Base-by-base conservation (phyloP, 2,113 vertebrate species). In the Clinocottus analis region DNA sequence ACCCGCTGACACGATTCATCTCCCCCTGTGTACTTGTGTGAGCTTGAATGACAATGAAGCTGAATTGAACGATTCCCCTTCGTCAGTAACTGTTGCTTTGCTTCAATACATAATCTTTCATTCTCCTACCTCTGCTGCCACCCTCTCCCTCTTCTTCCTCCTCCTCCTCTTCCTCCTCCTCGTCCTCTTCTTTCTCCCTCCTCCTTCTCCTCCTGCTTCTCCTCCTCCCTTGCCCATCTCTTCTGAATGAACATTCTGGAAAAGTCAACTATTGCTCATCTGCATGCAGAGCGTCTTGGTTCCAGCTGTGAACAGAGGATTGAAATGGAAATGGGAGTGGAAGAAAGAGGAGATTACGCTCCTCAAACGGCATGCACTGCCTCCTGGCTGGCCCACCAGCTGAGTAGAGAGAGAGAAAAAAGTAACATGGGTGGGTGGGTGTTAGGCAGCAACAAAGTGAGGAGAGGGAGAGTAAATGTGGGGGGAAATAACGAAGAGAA, bases 271-370 rank as follows among this genome's bases (percentile, higher is more conserved):
- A 69, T 21, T 53, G 72, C 84, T 94, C 87, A 93, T 94, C 92
- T 91, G 75, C 84, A 94, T 93, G 92, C 91, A 77, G 74, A 87
- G 84, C 56, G 64, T 69, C 77, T 74, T 62, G 69, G 84, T 79
- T 94, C 92, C 93, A 94, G 90, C 94, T 94, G 94, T 91, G 92
- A 92, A 84, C 65, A n/a, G 72, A 75, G 86, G 87, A 94, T 92
- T 94, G 88, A 95, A 94, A 94, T 94, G 94, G 91, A 93, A 95
- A 94, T 94, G 60, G 84, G 77, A 87, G 79, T 73, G 55, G 77
- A 59, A 74, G 62, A 82, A 85, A 80, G 79, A 87, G 80, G 73
- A 89, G 87, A 93, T 93, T 89, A 92, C 27, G 19, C 80, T 87
- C 75, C 85, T 82, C 65, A 80, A 84, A 88, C 60, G 27, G 69